A percentile compares a stretch with the other conserved stretches of the same genome.
Evolutionary conservation across 1,140 invertebrate species (phyloP).

Genomic region (Papilio aristodemus): DNA sequence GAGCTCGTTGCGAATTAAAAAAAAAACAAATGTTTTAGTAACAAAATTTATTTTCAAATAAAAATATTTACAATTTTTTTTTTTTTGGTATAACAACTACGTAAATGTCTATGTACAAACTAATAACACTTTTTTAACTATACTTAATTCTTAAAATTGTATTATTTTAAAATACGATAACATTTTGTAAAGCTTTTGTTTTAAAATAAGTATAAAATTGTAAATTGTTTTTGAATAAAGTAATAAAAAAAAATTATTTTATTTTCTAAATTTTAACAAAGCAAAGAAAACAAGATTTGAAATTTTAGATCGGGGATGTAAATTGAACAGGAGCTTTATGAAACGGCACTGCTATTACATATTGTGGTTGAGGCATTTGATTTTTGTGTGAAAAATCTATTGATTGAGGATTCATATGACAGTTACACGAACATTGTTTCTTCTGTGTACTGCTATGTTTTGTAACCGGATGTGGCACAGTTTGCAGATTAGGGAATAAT

Average conservation of each 20-base stretch:
- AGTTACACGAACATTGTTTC: constrained; percentile 53
- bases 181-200: not conserved
- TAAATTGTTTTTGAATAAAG: constrained; percentile 17
- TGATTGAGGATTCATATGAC: constrained; percentile 38
- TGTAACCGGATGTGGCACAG: not conserved
- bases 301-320: constrained; percentile 8
- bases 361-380: constrained; percentile 41
- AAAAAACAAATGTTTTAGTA: not conserved
- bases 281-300: not conserved
- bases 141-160: not conserved
- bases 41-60: not conserved
- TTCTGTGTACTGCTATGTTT: constrained; percentile 31
- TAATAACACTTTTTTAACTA: not conserved
- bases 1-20: not conserved
- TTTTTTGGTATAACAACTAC: not conserved
- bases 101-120: not conserved
- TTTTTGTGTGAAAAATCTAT: constrained; percentile 29
- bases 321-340: constrained; percentile 22
- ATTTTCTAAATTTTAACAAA: constrained; percentile 5
- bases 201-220: not conserved
- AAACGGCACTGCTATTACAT: constrained; percentile 46
- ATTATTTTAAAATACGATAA: constrained; percentile 1
- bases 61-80: not conserved
- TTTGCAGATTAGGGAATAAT: not conserved
- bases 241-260: constrained; percentile 10